Conservation (phyloP, 2,888 invertebrate genomes). For the Cephalotes varians region DNA sequence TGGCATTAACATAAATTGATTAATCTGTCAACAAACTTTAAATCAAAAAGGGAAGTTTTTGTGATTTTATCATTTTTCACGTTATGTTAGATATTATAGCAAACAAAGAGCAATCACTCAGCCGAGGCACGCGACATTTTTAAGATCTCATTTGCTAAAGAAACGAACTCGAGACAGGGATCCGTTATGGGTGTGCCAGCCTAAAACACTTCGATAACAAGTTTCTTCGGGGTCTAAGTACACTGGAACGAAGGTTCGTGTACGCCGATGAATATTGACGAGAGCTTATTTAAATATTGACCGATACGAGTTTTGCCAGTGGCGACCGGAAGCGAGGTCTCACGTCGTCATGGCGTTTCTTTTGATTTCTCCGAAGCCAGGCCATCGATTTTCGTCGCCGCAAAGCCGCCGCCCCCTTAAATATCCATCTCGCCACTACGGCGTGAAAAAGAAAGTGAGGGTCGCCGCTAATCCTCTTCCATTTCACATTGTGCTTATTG, state of each 20-base stretch:
- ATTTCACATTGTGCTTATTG: constrained; percentile 62
- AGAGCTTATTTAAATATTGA: constrained; percentile 36
- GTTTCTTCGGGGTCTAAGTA: background rate
- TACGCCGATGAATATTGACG: background rate
- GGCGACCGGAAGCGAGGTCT: background rate
- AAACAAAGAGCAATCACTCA: background rate
- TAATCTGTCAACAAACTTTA: background rate
- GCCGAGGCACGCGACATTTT: background rate
- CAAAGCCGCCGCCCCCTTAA: constrained; percentile 29
- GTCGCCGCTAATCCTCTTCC: constrained; percentile 49
- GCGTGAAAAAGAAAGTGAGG: constrained; percentile 47
- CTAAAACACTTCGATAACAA: constrained; percentile 7
- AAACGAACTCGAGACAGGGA: background rate
- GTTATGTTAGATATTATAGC: background rate
- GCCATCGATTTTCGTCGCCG: constrained; percentile 42
- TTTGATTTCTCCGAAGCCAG: background rate
- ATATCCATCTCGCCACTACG: constrained; percentile 22
- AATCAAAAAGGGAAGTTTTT: background rate
- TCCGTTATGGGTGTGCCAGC: background rate
- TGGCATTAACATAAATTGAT: background rate
- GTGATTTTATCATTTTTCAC: constrained; percentile 28
- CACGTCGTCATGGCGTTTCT: background rate
- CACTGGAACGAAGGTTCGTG: no score
- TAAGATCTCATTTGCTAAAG: constrained; percentile 15
- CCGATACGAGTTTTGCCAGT: background rate